Base-by-base conservation (phyloP, 1,140 invertebrate genomes). In the Drosophila albomicans region DNA sequence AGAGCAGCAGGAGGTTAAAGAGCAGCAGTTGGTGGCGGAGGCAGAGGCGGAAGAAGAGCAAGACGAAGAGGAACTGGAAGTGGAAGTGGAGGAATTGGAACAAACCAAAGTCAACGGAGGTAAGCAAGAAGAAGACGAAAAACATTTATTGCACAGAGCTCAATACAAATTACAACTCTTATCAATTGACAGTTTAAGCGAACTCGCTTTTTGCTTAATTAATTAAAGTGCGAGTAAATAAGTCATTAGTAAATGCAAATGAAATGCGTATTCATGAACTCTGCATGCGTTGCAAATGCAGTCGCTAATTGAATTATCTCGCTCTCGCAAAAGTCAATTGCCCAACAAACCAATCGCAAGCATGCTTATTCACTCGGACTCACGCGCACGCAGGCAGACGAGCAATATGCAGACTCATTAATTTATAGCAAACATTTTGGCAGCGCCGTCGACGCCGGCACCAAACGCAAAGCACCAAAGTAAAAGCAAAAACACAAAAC, bases 351-450 rank as follows among this genome's bases (percentile, higher is more conserved):
- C 49, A 74, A 62, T 68, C 11, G 56, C 49, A 56, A 41, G 13
- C 13, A 10, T 56, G 56, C 28, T 51, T 11, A 35, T 15, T 35
- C 35, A 58, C 10, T 43, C 46, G 20, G 38, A 45, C 35, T 61
- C 48, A 68, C 43, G 52, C 63, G 59, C 54, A 46, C n/a, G 6
- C 32, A 59, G n/a, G 13, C 35, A 43, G 20, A 5, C 51, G 8
- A 3, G 13, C 46, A 54, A 43, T 54, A 25, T 30, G 69, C 62
- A 71, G 57, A 35, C 77, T 71, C 73, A 79, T 79, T 79, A 76
- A 76, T 76, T 79, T 72, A 70, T 15, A 46, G 67, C 63, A 57
- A 78, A 59, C 68, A 76, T 77, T 82, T 75, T 65, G 64, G 56
- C 58, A 74, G 64, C 71, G 48, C 20, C 56, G 56, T 45, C 59